Base-by-base conservation (phyloP, 2,113 vertebrate genomes). In the Taurulus bubalis region DNA sequence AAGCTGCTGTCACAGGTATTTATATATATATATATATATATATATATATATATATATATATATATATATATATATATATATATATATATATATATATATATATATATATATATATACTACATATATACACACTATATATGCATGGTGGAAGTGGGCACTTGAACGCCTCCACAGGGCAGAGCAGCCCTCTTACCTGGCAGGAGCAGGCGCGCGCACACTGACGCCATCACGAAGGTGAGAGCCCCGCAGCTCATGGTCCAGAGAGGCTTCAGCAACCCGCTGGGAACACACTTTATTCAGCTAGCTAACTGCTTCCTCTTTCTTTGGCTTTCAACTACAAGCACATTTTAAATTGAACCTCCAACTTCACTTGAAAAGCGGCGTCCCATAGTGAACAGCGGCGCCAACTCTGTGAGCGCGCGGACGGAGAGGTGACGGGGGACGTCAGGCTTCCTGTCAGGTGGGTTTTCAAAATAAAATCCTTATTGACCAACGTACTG, bases 121-220 rank as follows among this genome's bases (percentile, higher is more conserved):
- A 40, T 40, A 36, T 11, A 11, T 40, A 40, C 7, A 40, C 11
- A 40, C 8, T 40, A 11, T 40, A 12, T 40, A 40, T 40, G 2
- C 0, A 40, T 40, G 11, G 38, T 40, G 11, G 4, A 47, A 42
- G 2, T 56, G 1, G n/a, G 22, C 55, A 49, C n/a, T n/a, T 63
- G 10, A 30, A 40, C 16, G 36, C 8, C 6, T 4, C 9, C n/a
- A 62, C 20, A 62, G 18, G 16, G 34, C 16, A 60, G 14, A 28
- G n/a, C 3, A 42, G n/a, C 24, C 55, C 26, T 26, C 90, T 91
- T 78, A 95, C 94, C 91, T 85, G 87, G 70, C 67, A 90, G 70
- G 53, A 91, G 28, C 47, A 90, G 24, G 24, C 53, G 11, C 42
- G 77, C 87, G 6, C 73, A 24, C 30, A 81, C 7, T 4, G 60